These are phyloP conservation scores for Melanaphis sacchari DNA, from an alignment of 1,140 invertebrate genomes.

Conservation along the genomic window DNA sequence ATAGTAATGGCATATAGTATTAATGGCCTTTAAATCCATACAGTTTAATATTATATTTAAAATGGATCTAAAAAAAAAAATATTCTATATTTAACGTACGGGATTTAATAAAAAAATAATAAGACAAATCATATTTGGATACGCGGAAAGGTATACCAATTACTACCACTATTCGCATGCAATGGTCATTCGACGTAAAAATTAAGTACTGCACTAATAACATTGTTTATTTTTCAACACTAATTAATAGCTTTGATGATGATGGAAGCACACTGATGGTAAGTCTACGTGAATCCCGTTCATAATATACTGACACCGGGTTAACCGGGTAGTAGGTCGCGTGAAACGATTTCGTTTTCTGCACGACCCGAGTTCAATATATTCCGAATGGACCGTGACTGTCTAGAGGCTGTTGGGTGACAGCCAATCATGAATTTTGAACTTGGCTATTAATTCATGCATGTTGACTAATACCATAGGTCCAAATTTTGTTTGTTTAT, in stretches of 20 bases:
- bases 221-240: not conserved
- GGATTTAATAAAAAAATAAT: not conserved
- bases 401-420: conserved; percentile 23
- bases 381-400: conserved; percentile 42
- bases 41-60: not conserved
- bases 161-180: not conserved
- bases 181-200: not conserved
- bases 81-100: not conserved
- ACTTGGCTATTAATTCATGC: conserved; percentile 53
- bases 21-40: not conserved
- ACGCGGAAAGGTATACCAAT: not conserved
- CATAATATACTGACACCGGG: not conserved
- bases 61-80: not conserved
- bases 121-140: not conserved
- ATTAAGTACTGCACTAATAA: not conserved
- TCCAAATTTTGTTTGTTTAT: conserved; percentile 49
- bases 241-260: conserved; percentile 15
- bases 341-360: conserved; percentile 35
- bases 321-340: not conserved
- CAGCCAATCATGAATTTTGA: conserved; percentile 50
- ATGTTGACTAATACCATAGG: conserved; percentile 41
- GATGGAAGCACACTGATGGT: conserved; percentile 42
- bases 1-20: conserved; percentile 10
- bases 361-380: conserved; percentile 40
- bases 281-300: not conserved